Conservation (phyloP, 64 coral and sea anemone genomes). For the Stylophora pistillata region DNA sequence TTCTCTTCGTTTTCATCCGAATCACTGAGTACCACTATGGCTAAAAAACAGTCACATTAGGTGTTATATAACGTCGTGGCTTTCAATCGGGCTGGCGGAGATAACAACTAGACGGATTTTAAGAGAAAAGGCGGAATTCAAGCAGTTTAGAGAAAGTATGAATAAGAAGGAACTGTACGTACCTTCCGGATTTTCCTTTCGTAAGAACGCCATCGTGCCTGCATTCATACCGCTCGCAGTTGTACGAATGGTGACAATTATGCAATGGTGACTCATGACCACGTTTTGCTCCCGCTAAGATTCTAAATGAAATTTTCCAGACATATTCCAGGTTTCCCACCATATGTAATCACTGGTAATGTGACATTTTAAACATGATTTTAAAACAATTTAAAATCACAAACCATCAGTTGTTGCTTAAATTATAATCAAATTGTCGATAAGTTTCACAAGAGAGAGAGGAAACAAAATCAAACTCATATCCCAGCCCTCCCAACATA, state of each 20-base stretch:
- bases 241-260: not conserved
- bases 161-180: slow-evolving; percentile 40
- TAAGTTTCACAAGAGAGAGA: slow-evolving; percentile 21
- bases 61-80: slow-evolving; percentile 30
- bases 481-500: not conserved
- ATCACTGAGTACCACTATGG: slow-evolving; percentile 61
- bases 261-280: not conserved
- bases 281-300: not conserved
- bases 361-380: no score
- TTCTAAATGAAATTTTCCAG: not conserved
- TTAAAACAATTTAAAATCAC: no score
- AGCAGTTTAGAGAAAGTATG: slow-evolving; percentile 30
- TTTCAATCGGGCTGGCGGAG: slow-evolving; percentile 43
- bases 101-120: slow-evolving; percentile 34
- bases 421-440: no score
- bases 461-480: slow-evolving; percentile 19
- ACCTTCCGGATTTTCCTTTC: slow-evolving; percentile 32
- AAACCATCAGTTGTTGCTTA: no score
- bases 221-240: slow-evolving; percentile 14
- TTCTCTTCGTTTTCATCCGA: slow-evolving; percentile 46
- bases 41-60: slow-evolving; percentile 54
- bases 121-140: slow-evolving; percentile 35
- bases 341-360: no score
- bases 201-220: slow-evolving; percentile 23
- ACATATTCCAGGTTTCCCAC: not conserved